Evolutionary conservation across 2,113 vertebrate species (phyloP).

Genomic region (Melanotaenia duboulayi): DNA sequence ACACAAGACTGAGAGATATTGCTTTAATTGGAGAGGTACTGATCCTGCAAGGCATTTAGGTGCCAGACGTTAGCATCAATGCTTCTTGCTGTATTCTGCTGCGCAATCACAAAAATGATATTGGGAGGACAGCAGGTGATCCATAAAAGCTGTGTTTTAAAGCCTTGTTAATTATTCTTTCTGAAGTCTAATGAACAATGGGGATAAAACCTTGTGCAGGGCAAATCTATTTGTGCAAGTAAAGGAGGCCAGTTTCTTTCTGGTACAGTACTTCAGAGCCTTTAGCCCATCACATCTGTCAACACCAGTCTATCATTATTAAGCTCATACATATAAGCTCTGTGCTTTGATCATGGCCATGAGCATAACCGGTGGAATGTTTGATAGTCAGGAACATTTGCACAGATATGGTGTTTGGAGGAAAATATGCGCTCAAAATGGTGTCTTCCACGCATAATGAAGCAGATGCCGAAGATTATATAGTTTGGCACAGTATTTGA

Average conservation of each 20-base stretch:
- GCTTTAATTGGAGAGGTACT: constrained; percentile 85
- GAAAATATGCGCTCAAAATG: constrained; percentile 53
- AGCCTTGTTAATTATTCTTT: constrained; percentile 87
- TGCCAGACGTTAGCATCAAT: constrained; percentile 82
- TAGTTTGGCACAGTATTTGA: constrained; percentile 72
- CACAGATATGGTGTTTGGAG: constrained; percentile 46
- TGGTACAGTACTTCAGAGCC: constrained; percentile 61
- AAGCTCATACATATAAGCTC: constrained; percentile 46
- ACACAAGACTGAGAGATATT: constrained; percentile 77
- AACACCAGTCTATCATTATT: constrained; percentile 55
- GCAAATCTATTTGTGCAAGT: constrained; percentile 71
- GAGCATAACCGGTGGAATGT: constrained; percentile 51
- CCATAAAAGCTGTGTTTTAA: constrained; percentile 87
- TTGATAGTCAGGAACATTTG: constrained; percentile 49
- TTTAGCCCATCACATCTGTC: constrained; percentile 65
- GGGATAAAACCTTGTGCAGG: constrained; percentile 77
- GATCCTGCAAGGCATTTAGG: constrained; percentile 82
- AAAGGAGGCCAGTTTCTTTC: constrained; percentile 60
- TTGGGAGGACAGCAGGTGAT: constrained; percentile 87
- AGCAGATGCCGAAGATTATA: constrained; percentile 76
- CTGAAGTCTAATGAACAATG: constrained; percentile 85
- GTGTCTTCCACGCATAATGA: constrained; percentile 70
- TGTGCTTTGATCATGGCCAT: constrained; percentile 62
- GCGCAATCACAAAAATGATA: constrained; percentile 87
- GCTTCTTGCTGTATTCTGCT: constrained; percentile 80